A percentile compares a stretch with the other conserved stretches of the same genome.
Evolutionary conservation across 2,888 invertebrate genomes (phyloP).

Genomic region (Disparrhopalites patrizii): DNA sequence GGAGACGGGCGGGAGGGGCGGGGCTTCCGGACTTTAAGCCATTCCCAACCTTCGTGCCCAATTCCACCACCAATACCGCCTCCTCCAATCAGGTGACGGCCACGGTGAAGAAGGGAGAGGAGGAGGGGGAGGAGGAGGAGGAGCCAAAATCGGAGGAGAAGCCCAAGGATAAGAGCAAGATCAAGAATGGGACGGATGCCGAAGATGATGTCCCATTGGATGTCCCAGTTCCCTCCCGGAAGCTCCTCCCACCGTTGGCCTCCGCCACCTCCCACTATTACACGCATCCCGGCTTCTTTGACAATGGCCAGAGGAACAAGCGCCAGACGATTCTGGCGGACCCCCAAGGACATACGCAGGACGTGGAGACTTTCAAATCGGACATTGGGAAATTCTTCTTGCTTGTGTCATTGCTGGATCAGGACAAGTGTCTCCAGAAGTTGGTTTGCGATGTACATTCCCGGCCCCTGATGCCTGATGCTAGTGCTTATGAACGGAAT

Average conservation of each 20-base stretch:
- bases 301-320: neutral
- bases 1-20: too few relatives aligned
- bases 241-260: too few relatives aligned
- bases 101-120: too few relatives aligned
- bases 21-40: slow-evolving; percentile 10
- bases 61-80: slow-evolving; percentile 15
- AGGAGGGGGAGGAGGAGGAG: too few relatives aligned
- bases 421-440: slow-evolving; percentile 45
- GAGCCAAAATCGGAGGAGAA: too few relatives aligned
- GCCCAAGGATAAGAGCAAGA: too few relatives aligned
- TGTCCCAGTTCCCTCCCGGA: neutral
- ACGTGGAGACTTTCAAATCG: slow-evolving; percentile 20
- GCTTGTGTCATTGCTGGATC: slow-evolving; percentile 41
- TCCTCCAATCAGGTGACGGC: neutral
- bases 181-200: neutral
- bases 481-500: slow-evolving; percentile 41
- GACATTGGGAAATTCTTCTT: slow-evolving; percentile 45
- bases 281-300: too few relatives aligned
- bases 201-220: neutral
- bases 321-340: too few relatives aligned
- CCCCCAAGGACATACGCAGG: neutral
- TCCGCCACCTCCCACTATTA: too few relatives aligned
- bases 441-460: slow-evolving; percentile 47
- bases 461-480: slow-evolving; percentile 25
- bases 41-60: slow-evolving; percentile 5